Evolutionary conservation across 2,797 vertebrate genomes (phyloP), one percentile per base, ranked within the genome.

Genomic region (Sitta carolinensis): DNA sequence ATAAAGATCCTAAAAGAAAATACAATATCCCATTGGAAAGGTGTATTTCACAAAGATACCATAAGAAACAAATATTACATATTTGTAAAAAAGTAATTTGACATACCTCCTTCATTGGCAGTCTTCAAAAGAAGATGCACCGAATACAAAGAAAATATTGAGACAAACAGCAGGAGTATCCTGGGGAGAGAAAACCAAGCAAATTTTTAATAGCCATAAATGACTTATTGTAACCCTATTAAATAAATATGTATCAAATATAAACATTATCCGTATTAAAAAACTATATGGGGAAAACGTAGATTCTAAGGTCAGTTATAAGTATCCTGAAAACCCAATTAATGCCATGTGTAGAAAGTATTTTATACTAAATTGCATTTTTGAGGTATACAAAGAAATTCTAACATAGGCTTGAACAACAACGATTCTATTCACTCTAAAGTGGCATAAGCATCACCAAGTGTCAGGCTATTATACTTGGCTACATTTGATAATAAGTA

Each of bases 91-190:
- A 0, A 90, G 32, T 43, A 80, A 80, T 64, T 73, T 76, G 66
- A 51, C 58, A 22, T 98, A 99, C 99, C 99, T 99, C 99, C 99
- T 99, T 99, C 99, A 48, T 99, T 99, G 92, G 99, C 99, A 14
- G 99, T 99, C 97, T 99, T 99, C 86, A 99, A 97, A 95, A 99
- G 98, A 95, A 99, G 98, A 97, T 99, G 99, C 93, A 99, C 99
- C 78, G 99, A 99, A 97, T 99, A 99, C 48, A 99, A 97, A 32
- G 99, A 99, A 97, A 99, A 98, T 95, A 99, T 97, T 58, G 98
- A 98, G 43, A 99, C 99, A 25, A 98, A 96, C 20, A 97, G 87
- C 62, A 99, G 98, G 64, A 99, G 98, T 93, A 99, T 98, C 97
- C 99, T 99, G 90, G 18, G 29, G 70, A 77, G 86, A 57, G 59